Conservation (phyloP, 2,797 vertebrate genomes). For the Morus bassanus region DNA sequence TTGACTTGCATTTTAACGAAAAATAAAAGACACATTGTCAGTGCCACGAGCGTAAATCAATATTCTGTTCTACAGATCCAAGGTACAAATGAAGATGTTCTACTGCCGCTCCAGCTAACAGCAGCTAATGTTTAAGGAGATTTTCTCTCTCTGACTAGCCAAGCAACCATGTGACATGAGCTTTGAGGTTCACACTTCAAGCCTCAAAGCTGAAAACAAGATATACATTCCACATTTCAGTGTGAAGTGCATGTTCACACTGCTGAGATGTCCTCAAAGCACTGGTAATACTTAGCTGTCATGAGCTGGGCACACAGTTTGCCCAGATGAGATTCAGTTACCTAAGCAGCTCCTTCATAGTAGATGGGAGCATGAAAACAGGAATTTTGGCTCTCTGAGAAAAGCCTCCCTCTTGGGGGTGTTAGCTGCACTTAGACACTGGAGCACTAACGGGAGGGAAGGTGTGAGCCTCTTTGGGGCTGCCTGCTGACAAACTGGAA, state of each 20-base stretch:
- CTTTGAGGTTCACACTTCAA: not conserved
- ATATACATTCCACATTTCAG: not conserved
- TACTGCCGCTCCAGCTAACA: not conserved
- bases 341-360: not conserved
- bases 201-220: not conserved
- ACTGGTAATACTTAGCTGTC: not conserved
- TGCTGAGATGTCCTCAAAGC: not conserved
- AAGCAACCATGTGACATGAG: fast-evolving
- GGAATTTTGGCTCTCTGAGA: not conserved
- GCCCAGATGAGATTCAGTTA: not conserved
- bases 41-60: not conserved
- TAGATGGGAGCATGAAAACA: not conserved
- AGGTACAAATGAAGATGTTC: not conserved
- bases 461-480: not conserved
- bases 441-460: not conserved
- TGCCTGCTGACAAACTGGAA: not conserved
- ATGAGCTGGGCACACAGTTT: not conserved
- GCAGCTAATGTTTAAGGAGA: not conserved
- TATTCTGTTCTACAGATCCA: not conserved
- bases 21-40: not conserved
- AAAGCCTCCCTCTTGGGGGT: not conserved
- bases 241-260: not conserved
- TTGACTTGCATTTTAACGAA: not conserved
- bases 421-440: not conserved
- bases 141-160: not conserved